Conservation (phyloP, 2,888 invertebrate genomes). For the Leptopilina syphax region DNA sequence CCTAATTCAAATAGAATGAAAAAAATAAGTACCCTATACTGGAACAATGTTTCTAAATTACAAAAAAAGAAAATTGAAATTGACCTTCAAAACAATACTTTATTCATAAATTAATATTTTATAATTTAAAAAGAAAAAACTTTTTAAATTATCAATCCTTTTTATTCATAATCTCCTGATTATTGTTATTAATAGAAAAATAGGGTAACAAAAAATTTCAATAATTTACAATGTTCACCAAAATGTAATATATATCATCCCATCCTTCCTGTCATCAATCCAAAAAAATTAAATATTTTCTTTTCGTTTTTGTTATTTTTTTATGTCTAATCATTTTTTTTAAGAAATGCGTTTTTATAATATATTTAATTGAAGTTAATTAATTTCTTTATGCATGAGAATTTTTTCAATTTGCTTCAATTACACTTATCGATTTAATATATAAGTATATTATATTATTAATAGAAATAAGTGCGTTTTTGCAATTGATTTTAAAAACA, state of each 20-base stretch:
- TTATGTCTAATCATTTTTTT: constrained; percentile 5
- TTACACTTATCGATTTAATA: background rate
- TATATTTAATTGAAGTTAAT: background rate
- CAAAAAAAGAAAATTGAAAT: no score
- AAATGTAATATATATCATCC: background rate
- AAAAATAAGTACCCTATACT: no score
- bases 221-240: constrained; percentile 7
- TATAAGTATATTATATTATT: background rate
- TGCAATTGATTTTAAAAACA: background rate
- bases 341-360: background rate
- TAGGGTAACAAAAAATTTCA: background rate
- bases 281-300: background rate
- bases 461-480: constrained; percentile 18
- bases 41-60: no score
- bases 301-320: background rate
- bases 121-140: no score
- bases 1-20: no score
- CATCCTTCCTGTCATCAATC: constrained; percentile 1
- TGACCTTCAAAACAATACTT: no score
- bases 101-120: no score
- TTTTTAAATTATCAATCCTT: background rate
- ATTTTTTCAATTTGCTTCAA: constrained; percentile 25
- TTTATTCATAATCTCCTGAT: background rate
- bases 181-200: constrained; percentile 11
- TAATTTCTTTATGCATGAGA: constrained; percentile 12